Conservation (phyloP, 2,797 vertebrate genomes). For the Eospalax fontanierii region DNA sequence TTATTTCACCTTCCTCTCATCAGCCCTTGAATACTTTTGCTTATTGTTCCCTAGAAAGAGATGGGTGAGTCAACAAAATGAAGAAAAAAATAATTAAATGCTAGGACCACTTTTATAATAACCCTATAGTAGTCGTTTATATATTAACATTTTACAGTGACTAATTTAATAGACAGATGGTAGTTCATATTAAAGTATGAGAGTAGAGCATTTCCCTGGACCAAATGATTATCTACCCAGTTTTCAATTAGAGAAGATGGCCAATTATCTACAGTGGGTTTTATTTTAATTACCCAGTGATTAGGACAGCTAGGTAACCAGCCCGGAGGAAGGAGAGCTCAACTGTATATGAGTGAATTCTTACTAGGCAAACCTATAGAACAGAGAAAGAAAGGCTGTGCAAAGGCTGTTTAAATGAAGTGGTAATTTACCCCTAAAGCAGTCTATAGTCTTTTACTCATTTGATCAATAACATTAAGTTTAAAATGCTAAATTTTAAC, state of each 20-base stretch:
- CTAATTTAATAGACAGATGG: slow-evolving; percentile 88
- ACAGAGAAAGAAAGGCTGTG: slow-evolving; percentile 57
- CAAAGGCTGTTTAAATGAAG: slow-evolving; percentile 13
- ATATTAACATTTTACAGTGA: slow-evolving; percentile 84
- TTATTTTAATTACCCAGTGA: slow-evolving; percentile 87
- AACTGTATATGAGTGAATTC: slow-evolving; percentile 44
- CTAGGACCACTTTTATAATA: slow-evolving; percentile 63
- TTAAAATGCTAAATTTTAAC: slow-evolving; percentile 35
- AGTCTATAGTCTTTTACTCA: slow-evolving; percentile 36
- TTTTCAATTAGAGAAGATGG: slow-evolving; percentile 88
- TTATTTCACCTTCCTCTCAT: neutral
- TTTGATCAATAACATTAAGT: slow-evolving; percentile 61
- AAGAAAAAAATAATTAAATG: slow-evolving; percentile 61
- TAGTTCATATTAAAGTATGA: slow-evolving; percentile 78
- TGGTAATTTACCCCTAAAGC: slow-evolving; percentile 48
- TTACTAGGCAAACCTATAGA: slow-evolving; percentile 74
- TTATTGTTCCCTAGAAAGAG: slow-evolving; percentile 71
- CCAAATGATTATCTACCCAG: slow-evolving; percentile 84
- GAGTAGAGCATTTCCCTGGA: slow-evolving; percentile 83
- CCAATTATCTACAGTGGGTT: slow-evolving; percentile 86
- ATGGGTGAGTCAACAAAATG: slow-evolving; percentile 66
- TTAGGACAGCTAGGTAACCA: slow-evolving; percentile 85
- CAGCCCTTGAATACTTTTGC: slow-evolving; percentile 6
- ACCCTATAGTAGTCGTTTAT: slow-evolving; percentile 75
- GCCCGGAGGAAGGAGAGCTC: slow-evolving; percentile 72